Conservation (phyloP, 2,113 vertebrate species). For the Anguilla rostrata region DNA sequence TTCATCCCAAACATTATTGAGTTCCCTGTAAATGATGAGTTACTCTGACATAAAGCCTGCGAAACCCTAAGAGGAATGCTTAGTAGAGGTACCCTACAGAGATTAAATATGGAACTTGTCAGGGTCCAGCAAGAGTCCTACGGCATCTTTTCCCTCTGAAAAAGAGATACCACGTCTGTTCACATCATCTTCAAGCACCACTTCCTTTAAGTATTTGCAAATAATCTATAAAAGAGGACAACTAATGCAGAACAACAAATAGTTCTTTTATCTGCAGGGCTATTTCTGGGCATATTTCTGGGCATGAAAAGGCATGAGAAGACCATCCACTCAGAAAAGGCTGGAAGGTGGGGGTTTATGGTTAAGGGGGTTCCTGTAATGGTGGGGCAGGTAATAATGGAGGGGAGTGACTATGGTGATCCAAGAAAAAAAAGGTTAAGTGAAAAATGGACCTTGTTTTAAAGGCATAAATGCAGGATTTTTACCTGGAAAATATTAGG, state of each 20-base stretch:
- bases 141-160: neutral
- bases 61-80: too few species aligned
- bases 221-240: slow-evolving; percentile 6
- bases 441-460: slow-evolving; percentile 22
- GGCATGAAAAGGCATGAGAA: neutral
- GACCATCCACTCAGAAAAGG: neutral
- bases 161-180: neutral
- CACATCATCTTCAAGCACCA: slow-evolving; percentile 6
- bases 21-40: neutral
- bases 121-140: neutral
- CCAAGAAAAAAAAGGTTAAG: slow-evolving; percentile 11
- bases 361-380: too few species aligned
- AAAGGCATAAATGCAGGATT: too few species aligned
- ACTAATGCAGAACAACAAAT: slow-evolving; percentile 3
- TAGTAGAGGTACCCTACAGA: neutral
- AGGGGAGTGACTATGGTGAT: neutral
- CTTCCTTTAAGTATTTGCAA: neutral
- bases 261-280: neutral
- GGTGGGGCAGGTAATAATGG: neutral
- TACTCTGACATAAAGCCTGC: neutral
- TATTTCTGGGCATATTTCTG: slow-evolving; percentile 8
- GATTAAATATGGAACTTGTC: neutral
- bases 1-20: too few species aligned
- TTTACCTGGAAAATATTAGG: too few species aligned
- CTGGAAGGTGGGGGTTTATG: too few species aligned